These are phyloP conservation scores for Pollenia griseotomentosa DNA, from an alignment of 2,888 invertebrate genomes.

Conservation along the genomic window DNA sequence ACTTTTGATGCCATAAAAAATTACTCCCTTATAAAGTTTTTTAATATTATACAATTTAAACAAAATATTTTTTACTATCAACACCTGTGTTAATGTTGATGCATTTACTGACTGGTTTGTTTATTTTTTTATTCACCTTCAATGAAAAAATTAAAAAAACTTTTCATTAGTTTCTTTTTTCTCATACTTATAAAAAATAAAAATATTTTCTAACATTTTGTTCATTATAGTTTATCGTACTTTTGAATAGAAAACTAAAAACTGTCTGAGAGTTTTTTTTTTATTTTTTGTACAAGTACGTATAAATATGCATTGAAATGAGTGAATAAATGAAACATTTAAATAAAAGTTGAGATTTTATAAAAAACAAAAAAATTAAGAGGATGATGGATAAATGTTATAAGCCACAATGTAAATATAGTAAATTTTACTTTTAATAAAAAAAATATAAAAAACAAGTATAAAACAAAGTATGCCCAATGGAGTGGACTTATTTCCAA, in stretches of 20 bases:
- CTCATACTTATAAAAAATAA: background rate
- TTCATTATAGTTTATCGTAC: conserved; percentile 34
- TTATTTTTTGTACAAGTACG: background rate
- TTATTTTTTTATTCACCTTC: background rate
- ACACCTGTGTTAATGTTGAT: conserved; percentile 56
- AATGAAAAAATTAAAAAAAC: background rate
- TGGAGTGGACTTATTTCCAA: too few species aligned
- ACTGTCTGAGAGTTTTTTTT: conserved; percentile 45
- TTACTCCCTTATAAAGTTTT: conserved; percentile 19
- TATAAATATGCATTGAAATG: conserved; percentile 23
- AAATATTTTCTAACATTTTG: conserved; percentile 6
- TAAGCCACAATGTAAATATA: background rate
- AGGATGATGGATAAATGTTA: background rate
- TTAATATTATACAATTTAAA: conserved; percentile 36
- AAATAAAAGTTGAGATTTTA: background rate
- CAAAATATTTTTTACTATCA: conserved; percentile 44
- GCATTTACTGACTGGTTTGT: background rate
- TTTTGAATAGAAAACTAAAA: conserved; percentile 45
- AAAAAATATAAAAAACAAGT: background rate
- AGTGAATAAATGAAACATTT: conserved; percentile 12
- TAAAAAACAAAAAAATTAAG: background rate
- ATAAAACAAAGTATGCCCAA: too few species aligned
- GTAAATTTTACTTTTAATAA: background rate
- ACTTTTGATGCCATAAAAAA: background rate
- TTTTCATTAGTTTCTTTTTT: conserved; percentile 19